These are phyloP conservation scores for Habrosyne pyritoides DNA, from an alignment of 2,888 invertebrate genomes.

Conservation along the genomic window DNA sequence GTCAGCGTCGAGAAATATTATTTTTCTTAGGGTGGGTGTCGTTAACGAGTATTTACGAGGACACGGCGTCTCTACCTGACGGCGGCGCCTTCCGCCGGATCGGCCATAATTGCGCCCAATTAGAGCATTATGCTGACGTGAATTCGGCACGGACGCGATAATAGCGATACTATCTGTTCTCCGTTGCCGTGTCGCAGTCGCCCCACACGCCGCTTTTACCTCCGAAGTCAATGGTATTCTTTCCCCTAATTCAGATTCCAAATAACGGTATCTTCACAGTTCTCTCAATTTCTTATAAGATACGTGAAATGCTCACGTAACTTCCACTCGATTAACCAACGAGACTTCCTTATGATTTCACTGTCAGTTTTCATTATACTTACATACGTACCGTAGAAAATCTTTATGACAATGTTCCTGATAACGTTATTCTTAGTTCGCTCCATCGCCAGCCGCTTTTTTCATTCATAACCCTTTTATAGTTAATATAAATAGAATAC, in stretches of 20 bases:
- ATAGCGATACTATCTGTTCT: slow-evolving; percentile 76
- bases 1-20: slow-evolving; percentile 76
- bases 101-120: slow-evolving; percentile 81
- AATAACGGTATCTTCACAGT: slow-evolving; percentile 64
- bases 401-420: slow-evolving; percentile 45
- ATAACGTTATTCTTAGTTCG: slow-evolving; percentile 47
- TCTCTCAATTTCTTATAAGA: slow-evolving; percentile 66
- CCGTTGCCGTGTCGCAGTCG: slow-evolving; percentile 37
- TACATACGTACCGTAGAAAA: slow-evolving; percentile 46
- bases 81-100: slow-evolving; percentile 72
- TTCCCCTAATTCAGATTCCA: slow-evolving; percentile 73
- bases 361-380: slow-evolving; percentile 62
- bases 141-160: slow-evolving; percentile 78
- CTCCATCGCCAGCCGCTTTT: slow-evolving; percentile 36
- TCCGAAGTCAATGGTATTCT: slow-evolving; percentile 62
- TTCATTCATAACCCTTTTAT: slow-evolving; percentile 44
- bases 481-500: slow-evolving; percentile 6
- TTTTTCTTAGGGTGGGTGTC: slow-evolving; percentile 73
- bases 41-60: slow-evolving; percentile 82
- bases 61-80: slow-evolving; percentile 77
- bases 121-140: slow-evolving; percentile 83
- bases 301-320: slow-evolving; percentile 73
- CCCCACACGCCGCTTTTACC: slow-evolving; percentile 33
- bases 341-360: slow-evolving; percentile 64
- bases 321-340: slow-evolving; percentile 77